Percentiles rank a stretch among this genome's conserved stretches.
These are phyloP conservation scores for Merluccius polli DNA, from an alignment of 2,797 vertebrate genomes.

Conservation along the genomic window DNA sequence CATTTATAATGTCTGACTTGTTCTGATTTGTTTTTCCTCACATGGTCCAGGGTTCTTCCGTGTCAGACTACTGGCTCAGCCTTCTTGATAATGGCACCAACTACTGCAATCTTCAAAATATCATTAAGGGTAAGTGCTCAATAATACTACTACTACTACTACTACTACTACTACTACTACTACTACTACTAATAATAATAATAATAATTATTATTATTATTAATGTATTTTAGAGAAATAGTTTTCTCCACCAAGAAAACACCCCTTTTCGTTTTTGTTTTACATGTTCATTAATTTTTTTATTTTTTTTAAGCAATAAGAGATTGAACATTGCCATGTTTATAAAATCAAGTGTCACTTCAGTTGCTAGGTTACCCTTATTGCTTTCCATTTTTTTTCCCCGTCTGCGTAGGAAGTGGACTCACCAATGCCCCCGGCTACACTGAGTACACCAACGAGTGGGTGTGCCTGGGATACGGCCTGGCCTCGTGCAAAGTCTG, in stretches of 20 bases:
- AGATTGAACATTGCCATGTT: not conserved
- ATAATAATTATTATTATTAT: not conserved
- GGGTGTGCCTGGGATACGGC: slow-evolving; percentile 55
- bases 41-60: slow-evolving; percentile 42
- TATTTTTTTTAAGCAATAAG: not conserved
- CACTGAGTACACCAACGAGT: slow-evolving; percentile 58
- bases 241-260: too few species aligned
- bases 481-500: slow-evolving; percentile 43
- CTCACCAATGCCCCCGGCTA: slow-evolving; percentile 54
- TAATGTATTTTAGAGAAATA: not conserved
- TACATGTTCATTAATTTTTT: not conserved
- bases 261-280: not conserved
- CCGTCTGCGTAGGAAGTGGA: slow-evolving; percentile 50
- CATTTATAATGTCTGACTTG: not conserved
- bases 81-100: slow-evolving; percentile 61
- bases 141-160: not conserved
- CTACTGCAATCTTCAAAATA: slow-evolving; percentile 65
- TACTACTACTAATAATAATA: not conserved
- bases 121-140: slow-evolving; percentile 41
- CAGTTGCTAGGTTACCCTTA: not conserved
- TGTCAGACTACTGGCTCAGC: slow-evolving; percentile 50
- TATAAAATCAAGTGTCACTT: not conserved
- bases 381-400: slow-evolving; percentile 6
- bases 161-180: too few species aligned
- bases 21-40: not conserved